A percentile compares a stretch with the other conserved stretches of the same genome.
Evolutionary conservation across 2,888 invertebrate species (phyloP).

Genomic region (Caenorhabditis sulstoni): DNA sequence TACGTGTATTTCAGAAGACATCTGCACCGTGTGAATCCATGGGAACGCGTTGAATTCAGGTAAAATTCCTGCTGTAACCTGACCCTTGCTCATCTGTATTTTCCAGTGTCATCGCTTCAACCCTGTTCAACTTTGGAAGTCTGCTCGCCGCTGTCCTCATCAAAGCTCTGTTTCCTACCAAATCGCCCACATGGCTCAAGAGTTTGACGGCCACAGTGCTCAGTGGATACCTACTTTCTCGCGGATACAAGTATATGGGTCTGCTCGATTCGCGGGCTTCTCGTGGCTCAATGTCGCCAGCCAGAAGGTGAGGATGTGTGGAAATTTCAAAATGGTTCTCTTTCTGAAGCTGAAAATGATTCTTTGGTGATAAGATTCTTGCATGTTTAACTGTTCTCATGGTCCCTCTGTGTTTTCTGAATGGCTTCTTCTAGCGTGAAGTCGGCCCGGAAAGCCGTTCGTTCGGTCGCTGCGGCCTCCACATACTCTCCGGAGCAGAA

Average conservation of each 20-base stretch:
- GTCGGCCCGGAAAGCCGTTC: conserved; percentile 17
- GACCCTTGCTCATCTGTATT: too few species aligned
- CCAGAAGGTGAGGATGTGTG: conserved; percentile 45
- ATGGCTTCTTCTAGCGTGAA: conserved; percentile 46
- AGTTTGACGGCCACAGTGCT: conserved; percentile 87
- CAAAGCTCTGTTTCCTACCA: conserved; percentile 87
- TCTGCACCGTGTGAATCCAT: conserved; percentile 69
- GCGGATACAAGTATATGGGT: conserved; percentile 85
- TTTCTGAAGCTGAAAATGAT: conserved; percentile 1
- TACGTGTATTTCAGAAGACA: conserved; percentile 84
- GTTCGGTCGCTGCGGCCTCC: conserved; percentile 22
- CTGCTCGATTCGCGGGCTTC: conserved; percentile 83
- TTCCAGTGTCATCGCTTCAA: conserved; percentile 82
- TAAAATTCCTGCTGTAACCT: too few species aligned
- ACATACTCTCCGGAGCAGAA: conserved; percentile 5
- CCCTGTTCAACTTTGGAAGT: conserved; percentile 91
- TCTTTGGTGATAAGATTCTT: conserved; percentile 32
- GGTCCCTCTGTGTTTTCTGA: conserved; percentile 11
- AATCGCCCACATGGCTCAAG: conserved; percentile 83
- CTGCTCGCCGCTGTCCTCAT: conserved; percentile 91
- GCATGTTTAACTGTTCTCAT: conserved; percentile 12
- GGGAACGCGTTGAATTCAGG: conserved; percentile 80
- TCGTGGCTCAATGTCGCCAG: conserved; percentile 61
- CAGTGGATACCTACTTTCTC: conserved; percentile 85
- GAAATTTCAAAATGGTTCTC: conserved; percentile 4